Base-by-base conservation (phyloP, 2,888 invertebrate genomes). In the Lypha dubia region DNA sequence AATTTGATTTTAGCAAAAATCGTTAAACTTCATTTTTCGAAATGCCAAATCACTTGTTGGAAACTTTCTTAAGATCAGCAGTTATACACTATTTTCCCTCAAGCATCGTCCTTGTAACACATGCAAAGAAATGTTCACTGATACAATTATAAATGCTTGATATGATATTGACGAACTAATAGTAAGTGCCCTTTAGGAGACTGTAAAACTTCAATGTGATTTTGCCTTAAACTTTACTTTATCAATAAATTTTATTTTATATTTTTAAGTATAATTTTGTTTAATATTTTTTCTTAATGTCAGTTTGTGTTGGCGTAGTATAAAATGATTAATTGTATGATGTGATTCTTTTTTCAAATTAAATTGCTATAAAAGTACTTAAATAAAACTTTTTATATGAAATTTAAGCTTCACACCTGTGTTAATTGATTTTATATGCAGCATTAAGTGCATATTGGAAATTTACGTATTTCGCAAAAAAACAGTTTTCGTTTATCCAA, bases 281-380 rank as follows among this genome's bases (percentile, higher is more conserved):
- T 20, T 35, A 44, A 44, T 44, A 9, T 58, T 44, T n/a, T n/a
- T 28, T 20, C n/a, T 44, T 9, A 20, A 13, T 53, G 46, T 13
- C 46, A 35, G 44, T 22, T 11, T 8, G 32, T 24, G 35, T 75
- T 76, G 58, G 67, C 24, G 17, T 67, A 65, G 13, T 24, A 67
- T 35, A 38, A n/a, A n/a, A 58, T 76, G 67, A 76, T 67, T 76
- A 76, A 76, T 76, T 56, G 58, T 49, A 13, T 46, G 5, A 4
- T 28, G 28, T 32, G 56, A n/a, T n/a, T n/a, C n/a, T 22, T 35
- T 22, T 75, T 58, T 67, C 24, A 17, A 67, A 58, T 67, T 58
- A 58, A 49, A 76, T 56, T 15, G 38, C 46, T 56, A 24, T 22
- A 65, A 58, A 65, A 76, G 7, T 28, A 35, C 35, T 32, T 7